Conservation (phyloP, 2,113 vertebrate species). For the Formicarius rufipectus region DNA sequence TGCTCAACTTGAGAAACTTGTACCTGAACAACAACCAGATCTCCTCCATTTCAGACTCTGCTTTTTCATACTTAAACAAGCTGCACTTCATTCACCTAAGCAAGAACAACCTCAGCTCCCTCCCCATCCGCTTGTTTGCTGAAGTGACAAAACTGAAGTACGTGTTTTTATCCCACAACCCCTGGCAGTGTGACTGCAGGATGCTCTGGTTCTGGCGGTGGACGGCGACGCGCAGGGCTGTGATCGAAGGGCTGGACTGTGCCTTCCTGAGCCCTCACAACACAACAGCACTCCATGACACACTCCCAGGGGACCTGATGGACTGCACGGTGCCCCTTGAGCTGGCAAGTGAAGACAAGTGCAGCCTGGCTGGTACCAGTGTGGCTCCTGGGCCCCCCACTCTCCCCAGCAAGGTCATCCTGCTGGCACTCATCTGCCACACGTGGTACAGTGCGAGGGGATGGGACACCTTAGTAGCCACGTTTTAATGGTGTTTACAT, state of each 20-base stretch:
- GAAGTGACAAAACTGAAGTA: constrained; percentile 2
- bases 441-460: fast-evolving
- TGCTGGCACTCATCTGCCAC: background rate
- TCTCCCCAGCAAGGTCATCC: background rate
- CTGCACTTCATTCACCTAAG: constrained; percentile 65
- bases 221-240: fast-evolving
- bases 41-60: background rate
- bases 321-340: background rate
- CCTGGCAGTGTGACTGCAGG: constrained; percentile 58
- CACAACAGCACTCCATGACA: fast-evolving
- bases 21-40: constrained; percentile 71
- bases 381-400: fast-evolving
- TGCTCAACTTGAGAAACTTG: constrained; percentile 55
- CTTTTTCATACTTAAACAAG: constrained; percentile 31
- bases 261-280: background rate
- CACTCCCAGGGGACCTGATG: fast-evolving
- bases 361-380: background rate
- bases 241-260: constrained; percentile 15
- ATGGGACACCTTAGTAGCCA: background rate
- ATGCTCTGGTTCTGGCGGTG: constrained; percentile 41
- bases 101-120: constrained; percentile 62
- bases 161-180: constrained; percentile 54
- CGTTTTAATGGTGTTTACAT: background rate
- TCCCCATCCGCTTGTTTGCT: background rate
- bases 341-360: background rate